Evolutionary conservation across 2,113 vertebrate genomes (phyloP), one percentile per base, ranked within the genome.

Genomic region (Hepsetus odoe): DNA sequence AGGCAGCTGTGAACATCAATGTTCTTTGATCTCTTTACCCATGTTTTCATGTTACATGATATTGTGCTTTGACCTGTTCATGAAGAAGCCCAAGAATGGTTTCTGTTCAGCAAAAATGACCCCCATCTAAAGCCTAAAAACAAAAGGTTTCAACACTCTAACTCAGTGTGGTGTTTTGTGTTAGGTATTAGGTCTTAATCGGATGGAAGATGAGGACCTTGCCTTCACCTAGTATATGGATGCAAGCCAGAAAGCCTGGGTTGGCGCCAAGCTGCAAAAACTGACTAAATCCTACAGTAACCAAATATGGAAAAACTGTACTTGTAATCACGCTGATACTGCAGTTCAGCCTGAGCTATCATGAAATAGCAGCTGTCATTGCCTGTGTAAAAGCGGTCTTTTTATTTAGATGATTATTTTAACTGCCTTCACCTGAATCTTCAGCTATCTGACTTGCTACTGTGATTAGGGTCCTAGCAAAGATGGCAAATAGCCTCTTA

Each of bases 21-120:
- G 33, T n/a, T 9, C 28, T 74, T 74, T 53, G 40, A 67, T 77
- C 68, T 72, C 28, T 56, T 66, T 7, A 9, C 11, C 8, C 20
- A 35, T 4, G 1, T 74, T 7, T 64, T 69, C n/a, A 53, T 81
- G 67, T 72, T 55, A 32, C 22, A 42, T 33, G 35, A 26, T 44
- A 70, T 61, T 75, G 58, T 71, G 66, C 58, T 38, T 32, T 67
- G 24, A 46, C 14, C 20, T 42, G n/a, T 65, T 26, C 35, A 44
- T 28, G 14, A 46, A 14, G 38, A 40, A 67, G 14, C 3, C 30
- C 42, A 30, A 40, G 35, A 44, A 58, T 68, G 26, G 64, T 24
- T 68, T 38, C 40, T 20, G 49, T 33, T 32, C 18, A 3, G 2
- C 20, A 56, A n/a, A 14, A 42, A 28, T 32, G 26, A 49, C 24